Conservation (phyloP, 2,113 vertebrate genomes). For the Amazona guildingii region DNA sequence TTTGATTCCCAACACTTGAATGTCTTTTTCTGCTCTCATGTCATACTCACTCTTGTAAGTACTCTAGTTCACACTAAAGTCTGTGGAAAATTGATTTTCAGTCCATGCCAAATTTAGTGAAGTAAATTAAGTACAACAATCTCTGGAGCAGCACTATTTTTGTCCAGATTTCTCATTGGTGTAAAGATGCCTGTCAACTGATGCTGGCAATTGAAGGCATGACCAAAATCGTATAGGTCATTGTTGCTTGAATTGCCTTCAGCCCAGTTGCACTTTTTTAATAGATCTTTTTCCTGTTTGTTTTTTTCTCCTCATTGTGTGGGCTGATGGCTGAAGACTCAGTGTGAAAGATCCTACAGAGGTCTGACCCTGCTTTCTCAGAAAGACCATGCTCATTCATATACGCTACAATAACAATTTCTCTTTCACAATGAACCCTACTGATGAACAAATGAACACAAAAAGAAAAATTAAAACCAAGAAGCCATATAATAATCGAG, state of each 20-base stretch:
- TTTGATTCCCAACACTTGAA: not conserved
- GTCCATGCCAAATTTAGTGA: not conserved
- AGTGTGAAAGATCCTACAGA: not conserved
- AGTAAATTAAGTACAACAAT: not conserved
- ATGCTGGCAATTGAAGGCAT: not conserved
- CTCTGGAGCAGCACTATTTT: not conserved
- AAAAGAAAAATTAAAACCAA: not conserved
- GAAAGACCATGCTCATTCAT: not conserved
- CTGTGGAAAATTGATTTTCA: slow-evolving; percentile 27
- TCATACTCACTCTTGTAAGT: not conserved
- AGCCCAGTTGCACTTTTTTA: not conserved
- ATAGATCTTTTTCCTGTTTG: not conserved
- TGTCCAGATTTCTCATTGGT: not conserved
- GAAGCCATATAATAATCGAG: not conserved
- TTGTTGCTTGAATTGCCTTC: not conserved
- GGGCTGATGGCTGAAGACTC: not conserved
- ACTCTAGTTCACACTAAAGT: not conserved
- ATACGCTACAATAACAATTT: not conserved
- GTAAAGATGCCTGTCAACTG: not conserved
- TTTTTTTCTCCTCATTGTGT: not conserved
- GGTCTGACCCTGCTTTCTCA: not conserved
- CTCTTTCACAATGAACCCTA: not conserved
- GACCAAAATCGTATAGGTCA: not conserved
- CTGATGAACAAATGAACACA: not conserved
- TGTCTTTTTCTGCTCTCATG: not conserved